Evolutionary conservation across 2,113 vertebrate genomes (phyloP), one percentile per base, ranked within the genome.

Genomic region (Heterocephalus glaber): DNA sequence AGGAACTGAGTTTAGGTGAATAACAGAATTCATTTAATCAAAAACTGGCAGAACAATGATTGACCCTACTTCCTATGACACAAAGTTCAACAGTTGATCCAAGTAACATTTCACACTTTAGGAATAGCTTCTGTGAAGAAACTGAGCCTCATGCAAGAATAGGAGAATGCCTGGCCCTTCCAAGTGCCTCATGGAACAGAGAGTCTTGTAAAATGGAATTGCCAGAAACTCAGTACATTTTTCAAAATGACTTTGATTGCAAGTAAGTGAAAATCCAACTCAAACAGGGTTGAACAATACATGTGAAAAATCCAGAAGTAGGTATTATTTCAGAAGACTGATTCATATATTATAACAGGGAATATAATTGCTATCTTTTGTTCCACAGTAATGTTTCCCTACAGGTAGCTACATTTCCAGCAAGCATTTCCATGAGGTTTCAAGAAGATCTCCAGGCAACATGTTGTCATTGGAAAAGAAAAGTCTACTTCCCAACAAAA

Each of bases 271-370:
- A 93, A 85, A 33, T 58, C 26, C 65, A 95, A 30, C 61, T 94
- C 35, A 86, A 47, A 83, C 60, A 72, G 16, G 16, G 58, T 86
- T 86, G 84, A 92, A 77, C 38, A 61, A 79, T 54, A 60, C 54
- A 92, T 52, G 58, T 44, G 28, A 82, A 70, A 86, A 94, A 30
- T 63, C 65, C 33, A 86, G 47, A 80, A 61, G 26, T 14, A 89
- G n/a, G n/a, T 86, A 60, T 83, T 94, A 35, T 92, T 80, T 89
- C 66, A 86, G 74, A 86, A 96, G n/a, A 56, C 17, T 54, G 49
- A 77, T 60, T 76, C 44, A 74, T 68, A 70, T 52, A 68, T 2
- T 11, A 12, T 60, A 63, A 81, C 10, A 30, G 35, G 41, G 26
- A 95, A 63, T 47, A 1, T 63, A 77, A 56, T 72, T 47, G 28